Evolutionary conservation across 2,797 vertebrate species (phyloP).

Genomic region (Phoeniculus purpureus): DNA sequence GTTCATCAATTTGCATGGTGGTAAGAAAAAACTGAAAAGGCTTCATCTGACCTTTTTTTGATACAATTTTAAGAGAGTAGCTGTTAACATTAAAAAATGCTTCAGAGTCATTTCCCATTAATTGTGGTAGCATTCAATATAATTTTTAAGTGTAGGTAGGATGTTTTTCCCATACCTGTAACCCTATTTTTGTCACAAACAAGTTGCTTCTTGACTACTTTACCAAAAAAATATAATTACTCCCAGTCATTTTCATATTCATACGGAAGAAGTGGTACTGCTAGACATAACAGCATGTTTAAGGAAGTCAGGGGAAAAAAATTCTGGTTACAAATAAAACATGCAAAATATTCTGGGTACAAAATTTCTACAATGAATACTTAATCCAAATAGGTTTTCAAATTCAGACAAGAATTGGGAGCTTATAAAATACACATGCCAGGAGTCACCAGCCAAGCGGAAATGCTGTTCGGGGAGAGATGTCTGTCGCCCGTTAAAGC

Average conservation of each 20-base stretch:
- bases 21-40: background rate
- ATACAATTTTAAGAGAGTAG: background rate
- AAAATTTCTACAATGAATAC: background rate
- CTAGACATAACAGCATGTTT: background rate
- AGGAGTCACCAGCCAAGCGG: background rate
- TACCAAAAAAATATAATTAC: background rate
- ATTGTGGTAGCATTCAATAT: background rate
- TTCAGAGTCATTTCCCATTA: background rate
- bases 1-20: background rate
- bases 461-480: background rate
- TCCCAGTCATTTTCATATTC: conserved; percentile 9
- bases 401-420: background rate
- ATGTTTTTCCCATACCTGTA: conserved; percentile 8
- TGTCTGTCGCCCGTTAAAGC: background rate
- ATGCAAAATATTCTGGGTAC: background rate
- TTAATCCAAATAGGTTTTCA: background rate
- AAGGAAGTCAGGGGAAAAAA: background rate
- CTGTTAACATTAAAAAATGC: background rate
- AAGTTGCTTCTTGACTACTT: conserved; percentile 19
- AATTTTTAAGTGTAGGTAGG: background rate
- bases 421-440: background rate
- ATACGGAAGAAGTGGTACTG: background rate
- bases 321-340: background rate
- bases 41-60: background rate
- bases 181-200: conserved; percentile 23